A percentile compares a stretch with the other conserved stretches of the same genome.
These are phyloP conservation scores for Geopemphigus sp. DNA, from an alignment of 1,140 invertebrate species.

Conservation along the genomic window DNA sequence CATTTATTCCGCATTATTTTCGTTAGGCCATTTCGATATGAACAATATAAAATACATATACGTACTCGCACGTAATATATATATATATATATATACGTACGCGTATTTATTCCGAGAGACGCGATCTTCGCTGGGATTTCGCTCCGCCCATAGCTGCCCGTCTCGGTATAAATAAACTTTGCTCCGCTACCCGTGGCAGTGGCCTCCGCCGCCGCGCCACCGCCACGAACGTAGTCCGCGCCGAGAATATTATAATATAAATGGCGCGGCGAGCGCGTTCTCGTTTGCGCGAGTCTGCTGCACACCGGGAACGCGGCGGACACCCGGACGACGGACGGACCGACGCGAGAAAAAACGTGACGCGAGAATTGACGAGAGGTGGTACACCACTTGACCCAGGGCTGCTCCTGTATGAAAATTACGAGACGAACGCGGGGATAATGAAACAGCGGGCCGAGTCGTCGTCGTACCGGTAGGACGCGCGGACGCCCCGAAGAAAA, in stretches of 20 bases:
- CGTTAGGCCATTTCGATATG: slow-evolving; percentile 38
- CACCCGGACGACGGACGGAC: too few relatives aligned
- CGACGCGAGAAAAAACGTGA: too few relatives aligned
- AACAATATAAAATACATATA: slow-evolving; percentile 40
- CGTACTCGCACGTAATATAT: not conserved
- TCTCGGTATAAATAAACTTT: slow-evolving; percentile 47
- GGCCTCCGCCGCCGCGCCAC: not conserved
- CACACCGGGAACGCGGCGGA: too few relatives aligned
- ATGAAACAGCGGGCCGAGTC: too few relatives aligned
- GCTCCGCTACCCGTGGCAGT: slow-evolving; percentile 3
- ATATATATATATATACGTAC: not conserved
- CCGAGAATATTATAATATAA: too few relatives aligned
- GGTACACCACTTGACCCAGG: too few relatives aligned
- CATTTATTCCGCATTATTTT: slow-evolving; percentile 22
- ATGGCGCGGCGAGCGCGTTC: not conserved
- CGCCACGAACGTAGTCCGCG: not conserved
- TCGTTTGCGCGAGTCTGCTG: not conserved
- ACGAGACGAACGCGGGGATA: too few relatives aligned
- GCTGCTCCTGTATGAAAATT: too few relatives aligned
- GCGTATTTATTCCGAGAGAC: not conserved
- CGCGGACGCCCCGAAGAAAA: too few relatives aligned
- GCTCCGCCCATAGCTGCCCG: slow-evolving; percentile 38
- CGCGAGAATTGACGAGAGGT: too few relatives aligned
- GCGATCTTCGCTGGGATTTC: slow-evolving; percentile 28
- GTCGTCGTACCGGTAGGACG: too few relatives aligned